These are phyloP conservation scores for Amazona finschi DNA, from an alignment of 2,797 vertebrate species.

Conservation along the genomic window DNA sequence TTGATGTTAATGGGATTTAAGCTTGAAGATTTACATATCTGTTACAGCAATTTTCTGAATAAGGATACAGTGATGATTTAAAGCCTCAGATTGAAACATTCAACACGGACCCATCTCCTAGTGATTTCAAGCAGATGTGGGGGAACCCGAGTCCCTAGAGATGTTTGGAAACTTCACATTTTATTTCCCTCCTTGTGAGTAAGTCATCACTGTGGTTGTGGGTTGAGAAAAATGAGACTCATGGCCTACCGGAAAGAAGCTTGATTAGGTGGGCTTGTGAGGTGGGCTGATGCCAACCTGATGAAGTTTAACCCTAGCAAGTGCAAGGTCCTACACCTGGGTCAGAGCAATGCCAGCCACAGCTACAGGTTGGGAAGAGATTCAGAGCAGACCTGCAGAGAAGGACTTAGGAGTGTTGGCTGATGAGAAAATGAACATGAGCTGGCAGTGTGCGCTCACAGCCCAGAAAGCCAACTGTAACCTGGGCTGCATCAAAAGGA, in stretches of 20 bases:
- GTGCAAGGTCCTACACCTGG: neutral
- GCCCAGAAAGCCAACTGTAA: too few relatives aligned
- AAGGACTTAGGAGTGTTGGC: too few relatives aligned
- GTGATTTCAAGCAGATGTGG: neutral
- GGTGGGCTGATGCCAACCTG: neutral
- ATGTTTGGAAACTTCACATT: neutral
- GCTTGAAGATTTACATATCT: conserved; percentile 44
- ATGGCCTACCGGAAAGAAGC: neutral
- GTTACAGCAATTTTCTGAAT: conserved; percentile 12
- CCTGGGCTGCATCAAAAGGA: too few relatives aligned
- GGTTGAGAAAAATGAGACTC: neutral
- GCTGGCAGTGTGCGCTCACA: too few relatives aligned
- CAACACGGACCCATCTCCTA: neutral
- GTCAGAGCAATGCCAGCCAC: neutral
- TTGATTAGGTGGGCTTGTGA: neutral
- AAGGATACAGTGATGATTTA: neutral
- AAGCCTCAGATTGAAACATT: neutral
- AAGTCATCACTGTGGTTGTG: neutral
- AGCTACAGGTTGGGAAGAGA: neutral
- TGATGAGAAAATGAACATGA: too few relatives aligned
- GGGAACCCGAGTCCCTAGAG: neutral
- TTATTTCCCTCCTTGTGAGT: neutral
- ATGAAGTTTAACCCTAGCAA: neutral
- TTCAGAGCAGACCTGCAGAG: neutral
- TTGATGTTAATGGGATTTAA: conserved; percentile 59